Base-by-base conservation (phyloP, 2,113 vertebrate genomes). In the Percina caprodes region DNA sequence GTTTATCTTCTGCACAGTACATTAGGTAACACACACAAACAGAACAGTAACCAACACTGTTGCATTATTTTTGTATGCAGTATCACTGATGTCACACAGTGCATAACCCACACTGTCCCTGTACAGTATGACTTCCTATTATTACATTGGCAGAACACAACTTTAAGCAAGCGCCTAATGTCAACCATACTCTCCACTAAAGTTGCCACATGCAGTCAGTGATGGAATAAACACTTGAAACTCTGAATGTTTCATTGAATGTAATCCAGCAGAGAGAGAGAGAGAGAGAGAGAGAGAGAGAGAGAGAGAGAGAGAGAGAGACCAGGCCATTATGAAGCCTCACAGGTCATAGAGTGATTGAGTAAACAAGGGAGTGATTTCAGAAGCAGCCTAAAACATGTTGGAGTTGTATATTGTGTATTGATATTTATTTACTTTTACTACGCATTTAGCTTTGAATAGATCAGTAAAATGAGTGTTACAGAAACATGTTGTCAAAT, bases 61-160 rank as follows among this genome's bases (percentile, higher is more conserved):
- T 80, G 78, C 46, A 26, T 69, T 73, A 48, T 74, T 10, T 63
- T 21, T 23, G 46, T 26, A 35, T 24, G 76, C 56, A 6, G 61
- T 58, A 2, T 52, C 48, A n/a, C 30, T 42, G 61, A 77, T 69
- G 63, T 26, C 69, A 54, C 8, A 18, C 16, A 61, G 19, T 46
- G 18, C 10, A 48, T 6, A 11, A 62, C 46, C n/a, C 46, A 51
- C 30, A 42, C 16, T 52, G 26, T 23, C 45, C 15, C 30, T 67
- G n/a, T 30, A 23, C 1, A 56, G 35, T 56, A 21, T 24, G 46
- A 65, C 19, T 71, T 19, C 24, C 39, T 39, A 16, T 16, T 58
- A 63, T 63, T 30, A 58, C 5, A 42, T 42, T 16, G 54, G 19
- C 42, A 68, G 39, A 8, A 8, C 10, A 10, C 39, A 42, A 42